Evolutionary conservation across 2,888 invertebrate species (phyloP).

Genomic region (Eupithecia pulchellata): DNA sequence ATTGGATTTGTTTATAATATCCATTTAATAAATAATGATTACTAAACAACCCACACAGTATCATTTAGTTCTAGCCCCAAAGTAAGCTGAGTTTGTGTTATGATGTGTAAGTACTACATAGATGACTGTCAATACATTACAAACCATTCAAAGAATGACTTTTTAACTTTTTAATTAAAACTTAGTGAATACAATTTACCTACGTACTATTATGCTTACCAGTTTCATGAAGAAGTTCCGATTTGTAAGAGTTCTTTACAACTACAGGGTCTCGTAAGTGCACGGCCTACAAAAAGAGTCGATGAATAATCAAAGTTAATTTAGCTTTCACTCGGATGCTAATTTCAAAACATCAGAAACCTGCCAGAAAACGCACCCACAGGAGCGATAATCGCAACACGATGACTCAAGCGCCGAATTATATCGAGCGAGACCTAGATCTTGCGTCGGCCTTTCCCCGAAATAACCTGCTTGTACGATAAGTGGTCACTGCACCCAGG

Average conservation of each 20-base stretch:
- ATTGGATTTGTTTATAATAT: no score
- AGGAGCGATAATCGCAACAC: conserved; percentile 18
- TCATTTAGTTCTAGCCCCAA: not conserved
- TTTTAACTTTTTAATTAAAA: not conserved
- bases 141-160: no score
- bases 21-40: not conserved
- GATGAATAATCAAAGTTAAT: conserved; percentile 16
- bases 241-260: not conserved
- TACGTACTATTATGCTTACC: not conserved
- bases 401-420: conserved; percentile 26
- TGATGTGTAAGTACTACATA: no score
- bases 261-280: not conserved
- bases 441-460: conserved; percentile 18
- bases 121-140: no score
- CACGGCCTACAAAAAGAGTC: not conserved
- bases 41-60: not conserved
- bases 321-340: not conserved
- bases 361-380: conserved; percentile 9
- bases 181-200: no score
- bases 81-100: no score
- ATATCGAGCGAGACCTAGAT: conserved; percentile 27
- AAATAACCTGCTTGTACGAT: conserved; percentile 3
- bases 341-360: conserved; percentile 9
- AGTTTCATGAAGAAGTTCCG: not conserved
- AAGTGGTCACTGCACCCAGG: conserved; percentile 7